These are phyloP conservation scores for Cryptocephalus primarius DNA, from an alignment of 2,888 invertebrate species.

Conservation along the genomic window DNA sequence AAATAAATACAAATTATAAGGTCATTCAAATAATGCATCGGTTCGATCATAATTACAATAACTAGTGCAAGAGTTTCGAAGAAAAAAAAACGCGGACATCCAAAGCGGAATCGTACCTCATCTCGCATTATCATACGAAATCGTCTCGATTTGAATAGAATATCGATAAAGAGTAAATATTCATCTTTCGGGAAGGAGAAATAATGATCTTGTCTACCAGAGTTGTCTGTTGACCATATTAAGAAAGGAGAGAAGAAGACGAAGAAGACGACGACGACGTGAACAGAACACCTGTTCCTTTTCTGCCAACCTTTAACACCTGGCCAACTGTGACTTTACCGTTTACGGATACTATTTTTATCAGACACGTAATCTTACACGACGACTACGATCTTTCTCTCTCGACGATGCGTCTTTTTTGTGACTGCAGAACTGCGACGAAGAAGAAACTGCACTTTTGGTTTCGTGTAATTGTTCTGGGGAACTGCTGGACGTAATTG, in stretches of 20 bases:
- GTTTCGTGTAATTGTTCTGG: no score
- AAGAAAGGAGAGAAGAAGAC: no score
- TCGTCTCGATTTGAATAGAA: constrained; percentile 13
- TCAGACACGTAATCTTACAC: constrained; percentile 6
- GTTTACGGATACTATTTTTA: constrained; percentile 7
- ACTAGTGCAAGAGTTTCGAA: no score
- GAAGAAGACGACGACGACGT: no score
- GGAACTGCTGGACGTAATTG: no score
- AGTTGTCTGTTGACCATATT: no score
- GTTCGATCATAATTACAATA: no score
- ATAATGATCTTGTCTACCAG: background rate
- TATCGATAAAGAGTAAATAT: constrained; percentile 11
- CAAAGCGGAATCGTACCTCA: no score
- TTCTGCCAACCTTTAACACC: constrained; percentile 7
- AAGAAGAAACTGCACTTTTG: no score
- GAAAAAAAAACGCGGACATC: no score
- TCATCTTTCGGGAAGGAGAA: constrained; percentile 1
- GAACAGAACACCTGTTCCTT: constrained; percentile 1
- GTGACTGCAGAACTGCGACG: background rate
- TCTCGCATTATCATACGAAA: constrained; percentile 6
- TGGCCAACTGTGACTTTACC: constrained; percentile 5
- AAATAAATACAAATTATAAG: no score
- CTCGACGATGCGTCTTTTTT: constrained; percentile 3
- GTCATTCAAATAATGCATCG: no score
- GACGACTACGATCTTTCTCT: constrained; percentile 1